phyloP scores from a whole-genome alignment of 92 coral and sea anemone genomes.

The Palythoa grandis region DNA sequence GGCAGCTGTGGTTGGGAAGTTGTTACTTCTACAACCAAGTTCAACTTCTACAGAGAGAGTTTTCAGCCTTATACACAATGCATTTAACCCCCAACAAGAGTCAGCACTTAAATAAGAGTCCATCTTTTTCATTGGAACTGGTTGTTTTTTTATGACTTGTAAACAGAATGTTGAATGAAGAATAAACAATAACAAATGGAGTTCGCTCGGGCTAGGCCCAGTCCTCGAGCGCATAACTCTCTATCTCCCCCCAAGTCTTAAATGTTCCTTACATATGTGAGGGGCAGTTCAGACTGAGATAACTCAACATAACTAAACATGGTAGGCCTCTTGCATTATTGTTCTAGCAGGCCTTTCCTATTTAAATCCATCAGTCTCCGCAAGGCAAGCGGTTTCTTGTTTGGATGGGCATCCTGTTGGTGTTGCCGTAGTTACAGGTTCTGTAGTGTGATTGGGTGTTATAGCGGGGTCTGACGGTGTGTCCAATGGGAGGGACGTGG shows the following conservation, averaged over 20 bases:
- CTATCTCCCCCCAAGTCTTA: neutral
- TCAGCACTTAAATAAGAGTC: no score
- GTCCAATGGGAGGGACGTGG: neutral
- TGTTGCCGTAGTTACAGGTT: neutral
- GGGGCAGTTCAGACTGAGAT: neutral
- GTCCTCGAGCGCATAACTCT: neutral
- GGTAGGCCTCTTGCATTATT: neutral
- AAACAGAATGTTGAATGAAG: no score
- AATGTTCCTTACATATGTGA: slow-evolving; percentile 11
- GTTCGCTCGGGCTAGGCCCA: no score
- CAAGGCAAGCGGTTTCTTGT: slow-evolving; percentile 18
- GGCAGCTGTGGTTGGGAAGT: no score
- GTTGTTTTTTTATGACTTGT: no score
- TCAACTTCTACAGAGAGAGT: no score
- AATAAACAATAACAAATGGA: no score
- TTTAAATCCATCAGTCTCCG: slow-evolving; percentile 21
- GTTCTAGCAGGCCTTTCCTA: slow-evolving; percentile 32
- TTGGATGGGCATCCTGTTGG: neutral
- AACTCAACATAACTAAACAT: neutral
- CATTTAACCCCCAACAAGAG: no score
- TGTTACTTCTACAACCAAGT: no score
- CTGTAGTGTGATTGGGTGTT: neutral
- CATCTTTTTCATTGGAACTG: no score
- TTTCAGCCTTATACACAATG: no score
- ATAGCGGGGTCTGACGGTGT: neutral